Conservation (phyloP, 2,797 vertebrate species). For the Crypturellus tataupa region DNA sequence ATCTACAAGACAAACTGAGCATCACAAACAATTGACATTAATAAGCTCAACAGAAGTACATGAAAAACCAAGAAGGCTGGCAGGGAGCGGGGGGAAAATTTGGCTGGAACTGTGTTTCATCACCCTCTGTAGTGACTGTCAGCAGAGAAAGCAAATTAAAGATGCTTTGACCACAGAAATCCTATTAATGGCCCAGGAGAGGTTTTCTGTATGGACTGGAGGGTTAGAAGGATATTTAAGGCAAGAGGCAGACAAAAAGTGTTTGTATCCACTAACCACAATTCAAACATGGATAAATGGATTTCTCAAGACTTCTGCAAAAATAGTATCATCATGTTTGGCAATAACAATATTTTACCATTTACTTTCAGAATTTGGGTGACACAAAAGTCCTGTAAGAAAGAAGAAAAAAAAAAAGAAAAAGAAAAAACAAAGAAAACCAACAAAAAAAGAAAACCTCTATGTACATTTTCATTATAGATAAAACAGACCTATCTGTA, state of each 20-base stretch:
- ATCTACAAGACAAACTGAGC: background rate
- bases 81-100: background rate
- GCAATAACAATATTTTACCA: background rate
- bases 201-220: background rate
- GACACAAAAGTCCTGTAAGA: background rate
- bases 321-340: background rate
- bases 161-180: background rate
- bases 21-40: background rate
- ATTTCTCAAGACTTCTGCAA: background rate
- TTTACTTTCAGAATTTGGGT: background rate
- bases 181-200: background rate
- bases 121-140: background rate
- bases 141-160: background rate
- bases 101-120: background rate
- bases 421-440: too few relatives aligned
- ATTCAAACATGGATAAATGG: background rate
- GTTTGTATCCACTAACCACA: background rate
- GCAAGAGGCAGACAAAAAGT: background rate
- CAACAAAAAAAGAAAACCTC: too few relatives aligned
- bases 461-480: accelerated
- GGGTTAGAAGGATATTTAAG: slow-evolving; percentile 6
- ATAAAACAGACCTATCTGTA: background rate
- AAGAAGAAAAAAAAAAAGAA: background rate
- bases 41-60: background rate
- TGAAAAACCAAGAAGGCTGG: background rate